Conservation (phyloP, 2,888 invertebrate genomes). For the Ceraclea dissimilis region DNA sequence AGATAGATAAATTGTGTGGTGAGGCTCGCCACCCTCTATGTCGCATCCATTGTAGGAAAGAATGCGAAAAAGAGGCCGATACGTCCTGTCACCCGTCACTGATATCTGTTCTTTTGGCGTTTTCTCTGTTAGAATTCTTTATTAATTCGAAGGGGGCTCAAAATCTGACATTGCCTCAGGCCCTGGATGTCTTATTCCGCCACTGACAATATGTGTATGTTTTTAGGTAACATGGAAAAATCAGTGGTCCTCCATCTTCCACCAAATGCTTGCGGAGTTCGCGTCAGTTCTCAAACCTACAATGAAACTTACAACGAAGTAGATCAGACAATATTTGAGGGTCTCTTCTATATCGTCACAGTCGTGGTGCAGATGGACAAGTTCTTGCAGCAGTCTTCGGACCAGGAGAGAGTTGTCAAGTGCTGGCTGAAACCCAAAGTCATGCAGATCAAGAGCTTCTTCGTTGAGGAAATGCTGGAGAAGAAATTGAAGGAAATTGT, state of each 20-base stretch:
- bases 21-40: background rate
- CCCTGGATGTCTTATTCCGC: too few relatives aligned
- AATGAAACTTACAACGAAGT: conserved; percentile 33
- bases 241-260: conserved; percentile 47
- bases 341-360: conserved; percentile 57
- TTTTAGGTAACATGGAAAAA: conserved; percentile 40
- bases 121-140: too few relatives aligned
- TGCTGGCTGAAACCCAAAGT: conserved; percentile 52
- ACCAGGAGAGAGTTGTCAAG: conserved; percentile 56
- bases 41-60: too few relatives aligned
- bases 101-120: too few relatives aligned
- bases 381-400: conserved; percentile 64
- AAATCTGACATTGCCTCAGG: too few relatives aligned
- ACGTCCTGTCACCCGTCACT: too few relatives aligned
- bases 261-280: conserved; percentile 62
- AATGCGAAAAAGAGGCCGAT: too few relatives aligned
- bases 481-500: conserved; percentile 40
- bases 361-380: conserved; percentile 69
- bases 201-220: too few relatives aligned
- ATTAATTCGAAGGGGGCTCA: too few relatives aligned
- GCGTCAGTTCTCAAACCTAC: conserved; percentile 44
- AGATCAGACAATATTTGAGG: conserved; percentile 33
- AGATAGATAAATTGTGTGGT: too few relatives aligned
- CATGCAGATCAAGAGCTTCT: conserved; percentile 49
- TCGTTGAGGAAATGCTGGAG: conserved; percentile 47